These are phyloP conservation scores for Seladonia tumulorum DNA, from an alignment of 2,888 invertebrate species.

Conservation along the genomic window DNA sequence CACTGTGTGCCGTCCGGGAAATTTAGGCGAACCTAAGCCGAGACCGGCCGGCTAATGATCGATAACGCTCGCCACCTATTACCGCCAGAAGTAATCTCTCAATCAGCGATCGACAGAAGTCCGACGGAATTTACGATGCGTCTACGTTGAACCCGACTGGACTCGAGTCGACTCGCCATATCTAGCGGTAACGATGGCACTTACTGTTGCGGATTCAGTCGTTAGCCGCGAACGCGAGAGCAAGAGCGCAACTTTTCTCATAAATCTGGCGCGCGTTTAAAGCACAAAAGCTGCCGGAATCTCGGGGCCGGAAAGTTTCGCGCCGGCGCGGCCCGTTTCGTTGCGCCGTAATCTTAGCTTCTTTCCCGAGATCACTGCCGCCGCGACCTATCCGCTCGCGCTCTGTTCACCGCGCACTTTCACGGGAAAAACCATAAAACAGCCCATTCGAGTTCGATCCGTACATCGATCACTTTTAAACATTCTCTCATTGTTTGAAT, in stretches of 20 bases:
- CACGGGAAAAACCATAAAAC: too few species aligned
- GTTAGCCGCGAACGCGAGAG: neutral
- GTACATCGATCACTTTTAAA: too few species aligned
- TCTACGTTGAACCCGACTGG: conserved; percentile 19
- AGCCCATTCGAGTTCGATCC: too few species aligned
- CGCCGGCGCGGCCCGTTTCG: conserved; percentile 13
- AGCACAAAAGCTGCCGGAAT: conserved; percentile 26
- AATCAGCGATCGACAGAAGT: conserved; percentile 31
- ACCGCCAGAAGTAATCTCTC: conserved; percentile 7
- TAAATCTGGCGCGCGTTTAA: conserved; percentile 42
- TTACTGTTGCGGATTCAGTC: conserved; percentile 27
- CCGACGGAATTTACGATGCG: conserved; percentile 27
- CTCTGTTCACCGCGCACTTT: too few species aligned
- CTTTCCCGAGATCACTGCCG: too few species aligned
- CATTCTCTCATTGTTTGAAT: too few species aligned
- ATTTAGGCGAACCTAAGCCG: neutral
- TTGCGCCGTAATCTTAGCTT: conserved; percentile 6
- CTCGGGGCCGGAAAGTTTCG: conserved; percentile 43
- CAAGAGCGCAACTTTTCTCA: conserved; percentile 22
- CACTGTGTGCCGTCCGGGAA: neutral
- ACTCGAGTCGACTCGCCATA: neutral
- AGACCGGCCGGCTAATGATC: neutral
- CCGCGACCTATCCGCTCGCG: too few species aligned
- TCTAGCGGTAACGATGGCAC: conserved; percentile 39
- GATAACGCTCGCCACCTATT: conserved; percentile 6